A percentile compares a stretch with the other conserved stretches of the same genome.
phyloP scores from a whole-genome alignment of 2,797 vertebrate genomes.

The Chelon auratus region DNA sequence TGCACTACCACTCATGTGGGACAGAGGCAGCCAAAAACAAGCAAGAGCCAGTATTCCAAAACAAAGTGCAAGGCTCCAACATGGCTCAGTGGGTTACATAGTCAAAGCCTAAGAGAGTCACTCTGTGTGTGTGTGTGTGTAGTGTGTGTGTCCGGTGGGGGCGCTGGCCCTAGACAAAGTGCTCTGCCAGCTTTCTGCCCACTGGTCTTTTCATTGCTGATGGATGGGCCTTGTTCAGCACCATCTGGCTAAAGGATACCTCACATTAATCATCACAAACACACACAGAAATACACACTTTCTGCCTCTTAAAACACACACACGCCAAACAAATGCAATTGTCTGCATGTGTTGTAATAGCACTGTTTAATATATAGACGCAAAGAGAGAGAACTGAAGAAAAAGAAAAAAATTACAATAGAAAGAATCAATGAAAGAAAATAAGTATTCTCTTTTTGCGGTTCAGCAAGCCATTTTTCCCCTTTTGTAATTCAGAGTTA shows the following conservation, averaged over 20 bases:
- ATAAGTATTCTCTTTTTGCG: conserved; percentile 1
- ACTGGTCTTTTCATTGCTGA: conserved; percentile 84
- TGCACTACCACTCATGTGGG: conserved; percentile 26
- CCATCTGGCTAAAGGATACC: conserved; percentile 83
- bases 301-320: conserved; percentile 40
- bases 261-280: conserved; percentile 82
- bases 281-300: conserved; percentile 33
- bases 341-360: conserved; percentile 40
- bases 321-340: conserved; percentile 38
- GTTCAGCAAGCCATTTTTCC: conserved; percentile 27
- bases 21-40: conserved; percentile 22
- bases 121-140: conserved; percentile 27
- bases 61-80: conserved; percentile 53
- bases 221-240: conserved; percentile 81
- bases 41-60: conserved; percentile 36
- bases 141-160: conserved; percentile 63
- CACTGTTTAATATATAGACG: conserved; percentile 19
- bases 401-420: conserved; percentile 2
- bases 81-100: conserved; percentile 60
- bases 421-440: conserved; percentile 12
- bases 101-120: conserved; percentile 43
- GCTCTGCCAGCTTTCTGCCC: conserved; percentile 80
- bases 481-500: conserved; percentile 48
- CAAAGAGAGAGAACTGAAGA: conserved; percentile 1
- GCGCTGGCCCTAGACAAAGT: conserved; percentile 79